Base-by-base conservation (phyloP, 2,888 invertebrate species). In the Mythimna loreyi region DNA sequence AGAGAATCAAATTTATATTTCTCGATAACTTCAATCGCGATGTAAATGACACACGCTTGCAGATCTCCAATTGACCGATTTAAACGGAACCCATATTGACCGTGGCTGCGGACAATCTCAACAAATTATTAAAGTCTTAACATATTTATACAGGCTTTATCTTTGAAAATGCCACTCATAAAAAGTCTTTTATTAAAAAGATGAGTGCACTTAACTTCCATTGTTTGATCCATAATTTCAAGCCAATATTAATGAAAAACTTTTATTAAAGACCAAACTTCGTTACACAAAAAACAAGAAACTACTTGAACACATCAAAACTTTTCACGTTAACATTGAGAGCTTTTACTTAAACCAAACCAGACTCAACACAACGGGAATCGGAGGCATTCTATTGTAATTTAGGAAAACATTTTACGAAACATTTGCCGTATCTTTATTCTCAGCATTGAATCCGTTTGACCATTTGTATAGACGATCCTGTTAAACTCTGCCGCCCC, bases 351-450 rank as follows among this genome's bases (percentile, higher is more conserved):
- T 58, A 30, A 25, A 60, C n/a, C 28, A 40, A 49, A 19, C 13
- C 4, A 0, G 4, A 33, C n/a, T 19, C 5, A 57, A 45, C 8
- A 52, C 9, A 61, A 30, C 7, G 55, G 16, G 11, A 55, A 53
- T 19, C 7, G 7, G 30, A 23, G 19, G 16, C 30, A 56, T 50
- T 62, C 28, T 43, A 53, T 66, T 13, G 30, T 23, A 49, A 61
- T 4, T 45, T 45, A 50, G 9, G 25, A 40, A 43, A 57, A 67
- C 50, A 62, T 50, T 74, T 67, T 47, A 60, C 23, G 52, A 33
- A 60, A 69, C 56, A 75, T 66, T 57, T 23, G 23, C 23, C 60
- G 28, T 66, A 68, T 72, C 72, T 71, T 77, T 72, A 81, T 71
- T 56, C 58, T 56, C 45, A 40, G 21, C 40, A 50, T 55, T 53